Evolutionary conservation across 2,888 invertebrate genomes (phyloP), one percentile per base, ranked within the genome.

Genomic region (Nomada goodeniana): DNA sequence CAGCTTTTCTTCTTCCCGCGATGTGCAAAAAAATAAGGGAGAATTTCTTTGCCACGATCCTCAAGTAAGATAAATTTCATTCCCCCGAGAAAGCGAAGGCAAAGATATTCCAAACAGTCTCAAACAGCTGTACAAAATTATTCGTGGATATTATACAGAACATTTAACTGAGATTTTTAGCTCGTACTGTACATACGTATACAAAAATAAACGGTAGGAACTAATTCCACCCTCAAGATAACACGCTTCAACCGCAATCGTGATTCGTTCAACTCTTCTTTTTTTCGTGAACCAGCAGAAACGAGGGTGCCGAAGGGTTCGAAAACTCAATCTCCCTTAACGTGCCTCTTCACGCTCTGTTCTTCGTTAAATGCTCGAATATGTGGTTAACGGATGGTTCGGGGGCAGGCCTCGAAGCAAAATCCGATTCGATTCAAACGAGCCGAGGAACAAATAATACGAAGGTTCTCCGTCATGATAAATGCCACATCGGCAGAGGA

Each of bases 401-500:
- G 10, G 47, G 47, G 0, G 15, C 13, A 15, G 47, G 47, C 47
- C 47, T 47, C 13, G 47, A 4, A 42, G 61, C 52, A 53, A 55
- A 20, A 13, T 47, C 47, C 23, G 67, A 47, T 52, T 63, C 13
- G 15, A 13, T 20, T 36, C 15, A 20, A 73, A 55, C 72, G 64
- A 64, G 15, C 47, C 44, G 4, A 15, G 44, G 26, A 44, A n/a
- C 55, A 44, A 44, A 29, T 55, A 64, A 55, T 64, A 55, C 53
- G 20, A 47, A 47, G n/a, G 15, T 20, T n/a, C 4, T 55, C 15
- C 44, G 26, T 26, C 3, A 47, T 47, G 47, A 47, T 53, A 42
- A 53, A 73, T 73, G 44, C 36, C 72, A 44, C 64, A 13, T n/a
- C 72, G 26, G 26, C 72, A 63, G 55, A 64, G 72, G 29, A 64